These are phyloP conservation scores for Picathartes gymnocephalus DNA, from an alignment of 2,113 vertebrate genomes.

Conservation along the genomic window DNA sequence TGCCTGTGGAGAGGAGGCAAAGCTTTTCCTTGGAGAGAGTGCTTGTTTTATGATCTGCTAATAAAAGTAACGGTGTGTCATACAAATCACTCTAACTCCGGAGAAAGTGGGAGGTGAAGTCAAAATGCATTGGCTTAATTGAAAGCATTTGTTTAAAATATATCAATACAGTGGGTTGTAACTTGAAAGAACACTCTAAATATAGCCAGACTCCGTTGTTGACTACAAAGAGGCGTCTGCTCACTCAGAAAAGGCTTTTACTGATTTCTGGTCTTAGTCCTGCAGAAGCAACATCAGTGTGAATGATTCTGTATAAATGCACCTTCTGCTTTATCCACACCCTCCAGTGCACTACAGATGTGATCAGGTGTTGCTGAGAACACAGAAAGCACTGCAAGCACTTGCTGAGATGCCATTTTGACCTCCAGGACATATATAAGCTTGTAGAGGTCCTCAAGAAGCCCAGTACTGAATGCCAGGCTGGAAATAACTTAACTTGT, in stretches of 20 bases:
- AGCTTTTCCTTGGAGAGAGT: not conserved
- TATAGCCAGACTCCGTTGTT: not conserved
- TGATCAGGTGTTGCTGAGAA: not conserved
- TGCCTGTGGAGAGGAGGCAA: not conserved
- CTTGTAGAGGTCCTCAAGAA: not conserved
- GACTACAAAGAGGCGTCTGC: not conserved
- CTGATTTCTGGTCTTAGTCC: not conserved
- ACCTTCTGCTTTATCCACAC: not conserved
- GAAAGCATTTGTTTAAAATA: slow-evolving; percentile 46
- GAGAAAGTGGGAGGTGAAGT: slow-evolving; percentile 24
- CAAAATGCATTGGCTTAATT: slow-evolving; percentile 25
- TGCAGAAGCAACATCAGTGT: not conserved
- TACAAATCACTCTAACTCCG: not conserved
- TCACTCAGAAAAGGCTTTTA: not conserved
- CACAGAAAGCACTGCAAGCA: not conserved
- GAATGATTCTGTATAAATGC: not conserved
- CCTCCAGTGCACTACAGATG: not conserved
- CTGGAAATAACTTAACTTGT: not conserved
- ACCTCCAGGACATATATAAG: not conserved
- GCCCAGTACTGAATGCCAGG: not conserved
- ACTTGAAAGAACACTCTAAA: slow-evolving; percentile 14
- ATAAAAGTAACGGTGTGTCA: slow-evolving; percentile 17
- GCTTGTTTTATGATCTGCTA: not conserved
- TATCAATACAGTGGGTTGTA: not conserved
- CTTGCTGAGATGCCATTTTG: not conserved